phyloP scores from a whole-genome alignment of 2,797 vertebrate genomes.

The Hydrophis major region DNA sequence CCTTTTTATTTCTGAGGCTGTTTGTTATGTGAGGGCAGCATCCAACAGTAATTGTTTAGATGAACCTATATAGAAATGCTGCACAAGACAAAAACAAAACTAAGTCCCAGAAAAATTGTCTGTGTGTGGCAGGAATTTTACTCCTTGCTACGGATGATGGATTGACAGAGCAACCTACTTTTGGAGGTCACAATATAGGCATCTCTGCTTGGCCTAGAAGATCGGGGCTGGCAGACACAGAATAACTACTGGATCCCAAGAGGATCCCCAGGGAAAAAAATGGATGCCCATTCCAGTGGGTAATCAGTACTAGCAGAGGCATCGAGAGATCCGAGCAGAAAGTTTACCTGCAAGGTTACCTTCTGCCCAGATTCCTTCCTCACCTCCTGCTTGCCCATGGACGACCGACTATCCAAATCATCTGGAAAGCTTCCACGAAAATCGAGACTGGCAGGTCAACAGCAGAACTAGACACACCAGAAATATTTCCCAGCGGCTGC shows the following conservation, averaged over 20 bases:
- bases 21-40: background rate
- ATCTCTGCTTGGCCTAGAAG: background rate
- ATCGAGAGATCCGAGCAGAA: background rate
- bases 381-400: background rate
- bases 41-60: background rate
- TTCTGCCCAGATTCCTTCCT: background rate
- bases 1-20: background rate
- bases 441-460: background rate
- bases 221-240: background rate
- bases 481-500: background rate
- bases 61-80: background rate
- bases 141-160: background rate
- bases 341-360: background rate
- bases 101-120: background rate
- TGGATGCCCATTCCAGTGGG: background rate
- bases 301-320: background rate
- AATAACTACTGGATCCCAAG: background rate
- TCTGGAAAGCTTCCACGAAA: background rate
- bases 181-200: constrained; percentile 16
- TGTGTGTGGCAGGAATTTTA: background rate
- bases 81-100: background rate
- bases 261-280: background rate
- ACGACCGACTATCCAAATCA: background rate
- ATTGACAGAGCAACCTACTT: constrained; percentile 6
- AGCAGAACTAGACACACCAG: background rate